Evolutionary conservation across 2,113 vertebrate species (phyloP).

Genomic region (Corvus hawaiiensis): DNA sequence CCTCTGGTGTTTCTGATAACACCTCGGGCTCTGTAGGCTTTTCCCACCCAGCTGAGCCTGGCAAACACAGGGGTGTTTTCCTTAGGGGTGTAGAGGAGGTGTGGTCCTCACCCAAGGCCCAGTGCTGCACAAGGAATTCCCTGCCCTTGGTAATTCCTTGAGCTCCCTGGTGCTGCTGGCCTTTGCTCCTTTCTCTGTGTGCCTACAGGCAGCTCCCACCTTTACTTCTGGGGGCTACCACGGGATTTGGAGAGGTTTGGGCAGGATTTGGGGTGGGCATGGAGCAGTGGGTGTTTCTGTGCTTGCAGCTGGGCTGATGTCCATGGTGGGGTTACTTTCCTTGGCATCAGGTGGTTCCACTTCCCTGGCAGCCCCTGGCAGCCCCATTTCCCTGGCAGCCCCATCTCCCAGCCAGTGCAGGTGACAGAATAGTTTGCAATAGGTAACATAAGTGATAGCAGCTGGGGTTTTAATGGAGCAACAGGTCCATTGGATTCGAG

Average conservation of each 20-base stretch:
- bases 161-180: background rate
- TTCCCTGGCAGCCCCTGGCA: background rate
- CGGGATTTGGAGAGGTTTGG: background rate
- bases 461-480: background rate
- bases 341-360: background rate
- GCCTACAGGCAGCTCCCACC: background rate
- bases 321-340: fast-evolving
- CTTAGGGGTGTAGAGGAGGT: background rate
- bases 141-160: background rate
- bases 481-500: background rate
- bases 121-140: background rate
- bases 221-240: background rate
- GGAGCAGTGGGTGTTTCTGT: background rate
- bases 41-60: background rate
- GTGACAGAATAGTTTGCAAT: background rate
- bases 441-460: background rate
- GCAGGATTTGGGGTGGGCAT: background rate
- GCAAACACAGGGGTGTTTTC: background rate
- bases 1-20: background rate
- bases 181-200: background rate
- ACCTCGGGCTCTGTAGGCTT: background rate
- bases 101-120: background rate
- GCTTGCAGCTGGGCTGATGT: background rate
- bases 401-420: background rate
- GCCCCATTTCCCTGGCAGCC: background rate